Evolutionary conservation across 2,888 invertebrate genomes (phyloP).

Genomic region (Prosopocoilus inquinatus): DNA sequence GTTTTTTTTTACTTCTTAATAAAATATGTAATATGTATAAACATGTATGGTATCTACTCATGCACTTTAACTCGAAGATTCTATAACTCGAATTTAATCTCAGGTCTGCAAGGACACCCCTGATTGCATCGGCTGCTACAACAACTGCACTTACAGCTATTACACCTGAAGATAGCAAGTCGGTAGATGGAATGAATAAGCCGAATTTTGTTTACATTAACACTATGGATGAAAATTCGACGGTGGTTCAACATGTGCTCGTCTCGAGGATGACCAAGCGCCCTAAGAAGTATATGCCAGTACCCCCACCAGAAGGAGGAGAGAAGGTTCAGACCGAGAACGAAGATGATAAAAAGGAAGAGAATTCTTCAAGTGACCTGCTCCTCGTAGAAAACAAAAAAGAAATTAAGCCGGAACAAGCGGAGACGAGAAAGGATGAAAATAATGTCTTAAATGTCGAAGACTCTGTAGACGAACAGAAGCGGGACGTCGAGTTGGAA

Average conservation of each 20-base stretch:
- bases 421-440: conserved; percentile 21
- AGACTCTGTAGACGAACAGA: neutral
- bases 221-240: conserved; percentile 89
- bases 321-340: conserved; percentile 14
- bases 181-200: conserved; percentile 63
- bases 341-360: conserved; percentile 25
- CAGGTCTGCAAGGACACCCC: no score
- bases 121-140: conserved; percentile 31
- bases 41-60: no score
- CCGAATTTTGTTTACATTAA: conserved; percentile 89
- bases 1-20: no score
- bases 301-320: conserved; percentile 27
- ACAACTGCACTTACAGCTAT: conserved; percentile 49
- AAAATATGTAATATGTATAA: no score
- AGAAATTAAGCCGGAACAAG: conserved; percentile 30
- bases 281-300: conserved; percentile 58
- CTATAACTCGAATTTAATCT: no score
- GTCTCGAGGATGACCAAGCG: conserved; percentile 79
- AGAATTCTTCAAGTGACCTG: conserved; percentile 32
- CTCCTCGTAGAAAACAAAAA: conserved; percentile 33
- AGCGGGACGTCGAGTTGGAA: conserved; percentile 37
- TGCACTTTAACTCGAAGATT: no score
- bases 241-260: conserved; percentile 90
- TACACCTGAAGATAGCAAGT: conserved; percentile 47
- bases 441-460: conserved; percentile 25